A percentile compares a stretch with the other conserved stretches of the same genome.
Evolutionary conservation across 2,797 vertebrate species (phyloP).

Genomic region (Bovichtus diacanthus): DNA sequence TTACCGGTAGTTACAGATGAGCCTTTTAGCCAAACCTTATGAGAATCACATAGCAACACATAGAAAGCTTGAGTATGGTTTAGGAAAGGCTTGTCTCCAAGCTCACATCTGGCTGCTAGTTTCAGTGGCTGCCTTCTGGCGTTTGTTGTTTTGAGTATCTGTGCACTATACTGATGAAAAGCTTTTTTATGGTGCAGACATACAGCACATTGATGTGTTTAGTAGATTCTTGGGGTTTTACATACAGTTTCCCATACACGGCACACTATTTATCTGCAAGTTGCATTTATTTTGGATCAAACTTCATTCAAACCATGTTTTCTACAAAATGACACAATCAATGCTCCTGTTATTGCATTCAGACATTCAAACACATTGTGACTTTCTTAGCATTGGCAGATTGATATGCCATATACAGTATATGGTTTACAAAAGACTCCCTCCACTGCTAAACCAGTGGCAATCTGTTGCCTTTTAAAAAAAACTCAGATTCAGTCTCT

Average conservation of each 20-base stretch:
- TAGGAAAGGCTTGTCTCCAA: not conserved
- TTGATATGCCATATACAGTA: not conserved
- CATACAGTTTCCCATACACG: slow-evolving; percentile 4
- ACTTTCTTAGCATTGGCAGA: not conserved
- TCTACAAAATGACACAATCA: not conserved
- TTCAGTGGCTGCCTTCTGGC: slow-evolving; percentile 7
- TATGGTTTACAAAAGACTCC: slow-evolving; percentile 11
- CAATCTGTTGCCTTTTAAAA: too few species aligned
- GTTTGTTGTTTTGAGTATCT: slow-evolving; percentile 7
- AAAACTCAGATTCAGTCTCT: too few species aligned
- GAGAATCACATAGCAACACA: not conserved
- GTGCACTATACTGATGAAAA: slow-evolving; percentile 11
- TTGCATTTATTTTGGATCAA: slow-evolving; percentile 25
- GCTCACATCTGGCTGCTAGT: slow-evolving; percentile 4
- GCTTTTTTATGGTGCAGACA: not conserved
- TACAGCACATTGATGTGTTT: not conserved
- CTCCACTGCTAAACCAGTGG: too few species aligned
- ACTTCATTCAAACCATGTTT: slow-evolving; percentile 10
- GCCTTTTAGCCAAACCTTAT: not conserved
- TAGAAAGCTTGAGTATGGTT: not conserved
- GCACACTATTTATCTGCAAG: slow-evolving; percentile 31
- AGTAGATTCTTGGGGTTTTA: not conserved
- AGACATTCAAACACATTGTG: slow-evolving; percentile 34
- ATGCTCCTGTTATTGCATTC: slow-evolving; percentile 17
- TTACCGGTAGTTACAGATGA: not conserved